Percentiles rank a stretch among this genome's conserved stretches.
These are phyloP conservation scores for Notechis scutatus DNA, from an alignment of 2,113 vertebrate genomes.

Conservation along the genomic window DNA sequence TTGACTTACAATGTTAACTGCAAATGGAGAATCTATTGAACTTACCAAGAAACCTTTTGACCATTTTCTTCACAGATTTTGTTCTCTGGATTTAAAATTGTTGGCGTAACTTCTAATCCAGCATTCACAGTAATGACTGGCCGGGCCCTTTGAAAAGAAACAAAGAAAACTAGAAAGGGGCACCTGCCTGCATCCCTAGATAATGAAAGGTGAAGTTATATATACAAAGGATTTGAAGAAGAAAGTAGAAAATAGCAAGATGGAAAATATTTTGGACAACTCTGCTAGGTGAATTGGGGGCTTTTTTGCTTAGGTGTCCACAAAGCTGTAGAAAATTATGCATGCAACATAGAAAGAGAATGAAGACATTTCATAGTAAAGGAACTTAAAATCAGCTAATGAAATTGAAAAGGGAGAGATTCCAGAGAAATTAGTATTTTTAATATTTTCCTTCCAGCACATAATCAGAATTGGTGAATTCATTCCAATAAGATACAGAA, in stretches of 20 bases:
- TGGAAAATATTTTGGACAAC: background rate
- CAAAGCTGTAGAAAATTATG: background rate
- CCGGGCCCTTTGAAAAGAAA: constrained; percentile 77
- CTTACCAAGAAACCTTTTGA: constrained; percentile 87
- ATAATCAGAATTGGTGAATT: background rate
- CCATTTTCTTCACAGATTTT: constrained; percentile 73
- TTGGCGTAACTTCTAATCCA: constrained; percentile 86
- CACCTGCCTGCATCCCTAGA: background rate
- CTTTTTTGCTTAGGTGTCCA: background rate
- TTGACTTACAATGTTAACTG: background rate
- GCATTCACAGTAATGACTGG: constrained; percentile 91
- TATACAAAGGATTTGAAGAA: background rate
- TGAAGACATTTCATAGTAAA: background rate
- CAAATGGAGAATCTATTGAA: background rate
- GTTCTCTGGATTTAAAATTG: constrained; percentile 89
- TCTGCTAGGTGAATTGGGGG: background rate
- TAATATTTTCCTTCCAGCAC: background rate
- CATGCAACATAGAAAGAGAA: background rate
- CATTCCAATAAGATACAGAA: background rate
- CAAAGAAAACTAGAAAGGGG: background rate
- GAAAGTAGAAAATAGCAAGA: background rate
- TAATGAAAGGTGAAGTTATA: background rate
- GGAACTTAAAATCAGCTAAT: background rate
- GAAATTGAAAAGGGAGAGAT: background rate
- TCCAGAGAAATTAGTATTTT: background rate